Evolutionary conservation across 2,888 invertebrate species (phyloP), one percentile per base, ranked within the genome.

Genomic region (Biston betularia): DNA sequence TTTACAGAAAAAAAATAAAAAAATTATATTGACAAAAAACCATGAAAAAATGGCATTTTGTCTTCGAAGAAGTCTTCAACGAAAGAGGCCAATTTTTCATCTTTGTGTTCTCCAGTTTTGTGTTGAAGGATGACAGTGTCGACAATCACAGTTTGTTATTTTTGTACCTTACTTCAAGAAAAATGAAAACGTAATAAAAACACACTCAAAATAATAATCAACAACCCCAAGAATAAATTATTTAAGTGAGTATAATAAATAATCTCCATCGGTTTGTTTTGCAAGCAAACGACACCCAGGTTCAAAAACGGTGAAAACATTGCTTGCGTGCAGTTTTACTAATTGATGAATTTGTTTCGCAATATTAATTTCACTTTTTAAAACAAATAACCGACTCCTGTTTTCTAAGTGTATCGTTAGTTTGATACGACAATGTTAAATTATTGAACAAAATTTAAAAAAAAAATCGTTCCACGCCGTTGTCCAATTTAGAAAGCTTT

Each of bases 281-380:
- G n/a, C 35, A 35, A 35, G 55, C 62, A 40, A 55, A 55, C 48
- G 14, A 42, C 24, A 38, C 15, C 62, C 40, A 40, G 46, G 35
- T 35, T 35, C 54, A 49, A 62, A 62, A 49, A 54, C 42, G 14
- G 62, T 62, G 62, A 62, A 55, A 62, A 49, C 55, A 73, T 68
- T 72, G 71, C 74, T 79, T 55, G 62, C 62, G 62, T 64, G 54
- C 33, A 54, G 48, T 64, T 54, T 54, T 14, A 42, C 53, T 42
- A 53, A 54, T 55, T 58, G 53, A 58, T 58, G 53, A 58, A 54
- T 58, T 58, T 40, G 35, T 57, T 63, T 57, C 40, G 58, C 57
- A 53, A 40, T 63, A 52, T 33, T 45, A 38, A 56, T 33, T 54
- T 48, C 7, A 33, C 45, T 54, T 60, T 61, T 10, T 3, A 49